Base-by-base conservation (phyloP, 2,797 vertebrate genomes). In the Thripadectes ignobilis region DNA sequence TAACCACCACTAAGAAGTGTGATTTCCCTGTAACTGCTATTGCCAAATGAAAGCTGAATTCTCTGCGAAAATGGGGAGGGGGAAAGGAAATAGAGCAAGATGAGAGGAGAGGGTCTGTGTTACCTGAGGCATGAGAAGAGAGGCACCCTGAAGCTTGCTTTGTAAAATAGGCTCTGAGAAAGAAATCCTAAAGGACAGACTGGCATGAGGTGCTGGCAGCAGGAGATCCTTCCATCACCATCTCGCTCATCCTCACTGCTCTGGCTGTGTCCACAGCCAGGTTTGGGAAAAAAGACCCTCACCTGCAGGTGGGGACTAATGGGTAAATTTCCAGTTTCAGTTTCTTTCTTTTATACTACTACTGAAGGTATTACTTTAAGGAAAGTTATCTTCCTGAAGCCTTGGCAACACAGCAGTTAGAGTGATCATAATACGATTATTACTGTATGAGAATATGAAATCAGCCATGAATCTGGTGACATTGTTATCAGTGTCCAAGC, bases 391-490 rank as follows among this genome's bases (percentile, higher is more conserved):
- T 78, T 61, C 49, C 86, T 61, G 71, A 78, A 94, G 68, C 78
- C 89, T 85, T 87, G 63, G 80, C 81, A 93, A 61, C 27, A 9
- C 58, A 49, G 41, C 69, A 52, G 59, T 92, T 95, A 76, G 41
- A 14, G 68, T 85, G 80, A 87, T 88, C 62, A 77, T 91, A 85
- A 85, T 65, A 45, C 0, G 0, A 91, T 94, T 87, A 92, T 91
- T 69, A 52, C 51, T 85, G 24, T 34, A 43, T 57, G 34, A 82
- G 62, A 92, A 39, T 12, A 16, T 57, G 59, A 95, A 93, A 91
- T 94, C 94, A 94, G 38, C 88, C 86, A 65, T 87, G 74, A 93
- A 74, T 73, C 57, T 67, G 72, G 77, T 92, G 58, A 95, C 26
- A 49, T n/a, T 76, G 57, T 72, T 89, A 92, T 82, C 74, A 79